Conservation (phyloP, 2,113 vertebrate species). For the Mobula birostris region DNA sequence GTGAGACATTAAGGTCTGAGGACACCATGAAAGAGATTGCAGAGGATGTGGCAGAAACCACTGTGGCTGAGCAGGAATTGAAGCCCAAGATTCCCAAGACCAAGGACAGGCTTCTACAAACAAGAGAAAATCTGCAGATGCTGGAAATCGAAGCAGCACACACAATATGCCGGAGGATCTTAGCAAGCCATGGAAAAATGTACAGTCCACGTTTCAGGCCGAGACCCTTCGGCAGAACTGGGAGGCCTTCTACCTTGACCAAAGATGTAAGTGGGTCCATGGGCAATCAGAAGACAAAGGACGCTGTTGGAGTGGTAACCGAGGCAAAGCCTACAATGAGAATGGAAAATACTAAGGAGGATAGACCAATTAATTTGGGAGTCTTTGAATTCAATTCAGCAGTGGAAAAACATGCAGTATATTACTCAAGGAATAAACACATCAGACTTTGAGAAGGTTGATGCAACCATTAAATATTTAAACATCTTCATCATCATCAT, state of each 20-base stretch:
- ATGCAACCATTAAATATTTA: not conserved
- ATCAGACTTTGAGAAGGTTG: not conserved
- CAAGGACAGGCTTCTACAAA: not conserved
- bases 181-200: too few species aligned
- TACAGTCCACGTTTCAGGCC: too few species aligned
- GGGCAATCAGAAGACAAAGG: conserved; percentile 43
- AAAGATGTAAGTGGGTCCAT: not conserved
- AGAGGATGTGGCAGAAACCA: conserved; percentile 49
- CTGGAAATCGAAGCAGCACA: too few species aligned
- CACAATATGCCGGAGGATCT: too few species aligned
- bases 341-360: conserved; percentile 68
- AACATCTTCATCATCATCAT: not conserved
- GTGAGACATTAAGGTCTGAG: conserved; percentile 30
- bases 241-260: not conserved
- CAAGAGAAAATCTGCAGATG: too few species aligned
- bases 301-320: conserved; percentile 38
- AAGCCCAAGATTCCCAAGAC: not conserved
- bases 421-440: not conserved
- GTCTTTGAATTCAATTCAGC: conserved; percentile 92
- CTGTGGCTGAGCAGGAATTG: conserved; percentile 37
- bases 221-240: too few species aligned
- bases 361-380: conserved; percentile 75
- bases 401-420: conserved; percentile 69
- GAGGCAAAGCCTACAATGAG: conserved; percentile 52
- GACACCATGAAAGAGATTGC: conserved; percentile 40